Evolutionary conservation across 2,797 vertebrate species (phyloP).

Genomic region (Xerus rutilus): DNA sequence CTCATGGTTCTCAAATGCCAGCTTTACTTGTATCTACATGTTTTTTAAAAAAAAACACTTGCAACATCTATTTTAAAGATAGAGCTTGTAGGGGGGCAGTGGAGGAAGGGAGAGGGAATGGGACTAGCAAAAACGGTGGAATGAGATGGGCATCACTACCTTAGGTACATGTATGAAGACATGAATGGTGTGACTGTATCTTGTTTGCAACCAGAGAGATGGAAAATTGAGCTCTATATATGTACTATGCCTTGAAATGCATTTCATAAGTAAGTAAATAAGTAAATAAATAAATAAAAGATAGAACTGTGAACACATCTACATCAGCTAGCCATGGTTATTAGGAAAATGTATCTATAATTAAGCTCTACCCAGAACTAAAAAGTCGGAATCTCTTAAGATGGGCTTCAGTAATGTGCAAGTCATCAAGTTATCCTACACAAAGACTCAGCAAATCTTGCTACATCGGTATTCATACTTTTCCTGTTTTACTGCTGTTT

Average conservation of each 20-base stretch:
- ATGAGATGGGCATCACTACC: too few relatives aligned
- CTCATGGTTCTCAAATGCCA: neutral
- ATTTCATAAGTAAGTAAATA: too few relatives aligned
- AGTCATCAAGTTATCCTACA: neutral
- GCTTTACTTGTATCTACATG: neutral
- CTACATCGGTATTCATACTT: neutral
- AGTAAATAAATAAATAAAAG: too few relatives aligned
- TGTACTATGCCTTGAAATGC: too few relatives aligned
- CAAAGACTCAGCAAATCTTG: neutral
- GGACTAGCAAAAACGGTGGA: too few relatives aligned
- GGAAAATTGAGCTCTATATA: too few relatives aligned
- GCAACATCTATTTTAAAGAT: neutral
- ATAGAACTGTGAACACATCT: neutral
- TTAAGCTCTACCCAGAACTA: neutral
- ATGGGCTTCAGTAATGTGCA: neutral
- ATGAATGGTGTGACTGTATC: too few relatives aligned
- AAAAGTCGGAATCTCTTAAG: neutral
- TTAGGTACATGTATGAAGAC: too few relatives aligned
- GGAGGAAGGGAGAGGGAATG: too few relatives aligned
- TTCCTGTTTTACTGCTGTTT: constrained; percentile 25
- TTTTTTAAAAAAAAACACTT: neutral
- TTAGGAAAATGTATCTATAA: neutral
- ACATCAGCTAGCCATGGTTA: neutral
- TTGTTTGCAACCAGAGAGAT: too few relatives aligned
- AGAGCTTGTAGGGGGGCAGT: neutral